Evolutionary conservation across 2,113 vertebrate species (phyloP).

Genomic region (Girardinichthys multiradiatus): DNA sequence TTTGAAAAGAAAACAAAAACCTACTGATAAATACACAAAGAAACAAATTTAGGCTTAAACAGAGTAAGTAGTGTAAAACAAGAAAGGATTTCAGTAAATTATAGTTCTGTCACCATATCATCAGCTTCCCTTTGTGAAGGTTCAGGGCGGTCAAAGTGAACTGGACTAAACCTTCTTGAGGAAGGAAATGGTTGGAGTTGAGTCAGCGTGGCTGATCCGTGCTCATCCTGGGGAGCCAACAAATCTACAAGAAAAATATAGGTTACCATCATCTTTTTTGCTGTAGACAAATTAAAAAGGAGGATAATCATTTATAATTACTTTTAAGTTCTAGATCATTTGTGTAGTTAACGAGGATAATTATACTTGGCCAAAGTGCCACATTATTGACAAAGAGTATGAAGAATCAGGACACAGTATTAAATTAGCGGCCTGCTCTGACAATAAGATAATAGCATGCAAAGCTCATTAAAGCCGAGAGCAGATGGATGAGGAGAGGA

Average conservation of each 20-base stretch:
- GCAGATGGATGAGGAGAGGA: constrained; percentile 45
- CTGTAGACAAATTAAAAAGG: not conserved
- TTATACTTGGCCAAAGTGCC: not conserved
- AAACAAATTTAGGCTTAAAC: not conserved
- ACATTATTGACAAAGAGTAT: not conserved
- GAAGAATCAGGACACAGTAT: not conserved
- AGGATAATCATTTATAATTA: too few species aligned
- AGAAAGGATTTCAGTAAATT: not conserved
- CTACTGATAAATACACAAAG: not conserved
- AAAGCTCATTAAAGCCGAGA: constrained; percentile 39
- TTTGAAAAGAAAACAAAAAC: not conserved
- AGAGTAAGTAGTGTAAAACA: not conserved
- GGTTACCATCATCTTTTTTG: not conserved
- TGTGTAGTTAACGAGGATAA: not conserved
- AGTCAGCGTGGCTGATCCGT: constrained; percentile 60
- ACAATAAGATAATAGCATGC: constrained; percentile 16
- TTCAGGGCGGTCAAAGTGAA: constrained; percentile 70
- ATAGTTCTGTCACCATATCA: constrained; percentile 43
- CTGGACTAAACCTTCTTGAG: constrained; percentile 67
- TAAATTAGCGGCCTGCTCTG: constrained; percentile 4
- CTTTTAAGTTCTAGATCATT: too few species aligned
- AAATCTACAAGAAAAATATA: constrained; percentile 65
- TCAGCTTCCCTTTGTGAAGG: constrained; percentile 66
- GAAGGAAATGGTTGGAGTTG: constrained; percentile 68
- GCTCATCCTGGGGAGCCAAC: constrained; percentile 76